Percentiles rank a stretch among this genome's conserved stretches.
Evolutionary conservation across 2,888 invertebrate genomes (phyloP).

Genomic region (Apotomis turbidana): DNA sequence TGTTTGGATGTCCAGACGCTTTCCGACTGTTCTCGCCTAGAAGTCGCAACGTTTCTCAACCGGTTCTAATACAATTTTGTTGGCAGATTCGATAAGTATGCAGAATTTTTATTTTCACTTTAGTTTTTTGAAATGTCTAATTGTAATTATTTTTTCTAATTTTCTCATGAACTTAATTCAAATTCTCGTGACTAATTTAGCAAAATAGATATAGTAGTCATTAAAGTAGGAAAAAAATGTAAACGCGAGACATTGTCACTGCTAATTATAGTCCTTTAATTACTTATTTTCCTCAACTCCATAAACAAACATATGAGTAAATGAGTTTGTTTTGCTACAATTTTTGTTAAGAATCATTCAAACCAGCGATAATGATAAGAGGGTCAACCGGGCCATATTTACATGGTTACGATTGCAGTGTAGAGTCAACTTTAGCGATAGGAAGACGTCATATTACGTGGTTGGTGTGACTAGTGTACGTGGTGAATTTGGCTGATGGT

Average conservation of each 20-base stretch:
- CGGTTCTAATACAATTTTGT: no score
- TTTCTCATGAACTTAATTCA: no score
- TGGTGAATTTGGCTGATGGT: conserved; percentile 1
- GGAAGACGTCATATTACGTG: conserved; percentile 19
- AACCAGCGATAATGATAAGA: conserved; percentile 26
- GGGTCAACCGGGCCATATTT: conserved; percentile 31
- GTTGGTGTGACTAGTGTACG: conserved; percentile 1
- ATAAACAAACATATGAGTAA: conserved; percentile 22
- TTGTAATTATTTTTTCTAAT: no score
- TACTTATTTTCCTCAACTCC: conserved; percentile 13
- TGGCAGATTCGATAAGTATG: no score
- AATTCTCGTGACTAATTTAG: no score
- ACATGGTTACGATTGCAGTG: conserved; percentile 2
- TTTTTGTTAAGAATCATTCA: neutral
- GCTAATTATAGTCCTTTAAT: neutral
- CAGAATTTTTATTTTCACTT: no score
- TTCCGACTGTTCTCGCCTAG: no score
- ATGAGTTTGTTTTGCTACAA: conserved; percentile 35
- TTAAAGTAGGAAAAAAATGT: no score
- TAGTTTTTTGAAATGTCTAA: no score
- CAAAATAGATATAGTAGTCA: no score
- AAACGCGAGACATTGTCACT: neutral
- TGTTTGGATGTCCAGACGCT: no score
- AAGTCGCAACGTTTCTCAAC: no score
- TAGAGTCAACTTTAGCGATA: conserved; percentile 10